Conservation (phyloP, 2,797 vertebrate genomes). For the Coilia nasus region DNA sequence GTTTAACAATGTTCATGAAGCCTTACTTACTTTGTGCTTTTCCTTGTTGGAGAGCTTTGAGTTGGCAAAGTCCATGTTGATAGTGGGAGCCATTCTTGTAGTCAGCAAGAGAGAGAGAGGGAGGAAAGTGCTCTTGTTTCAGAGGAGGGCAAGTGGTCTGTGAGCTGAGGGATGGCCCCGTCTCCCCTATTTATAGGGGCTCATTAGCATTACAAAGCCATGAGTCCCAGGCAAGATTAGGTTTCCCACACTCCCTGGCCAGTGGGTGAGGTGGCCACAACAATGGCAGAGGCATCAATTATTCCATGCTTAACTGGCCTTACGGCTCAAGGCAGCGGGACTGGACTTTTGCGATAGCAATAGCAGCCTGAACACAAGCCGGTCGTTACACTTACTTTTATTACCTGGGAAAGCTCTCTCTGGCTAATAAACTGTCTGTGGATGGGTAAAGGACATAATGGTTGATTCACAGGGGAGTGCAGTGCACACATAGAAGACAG, state of each 20-base stretch:
- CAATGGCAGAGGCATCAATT: conserved; percentile 71
- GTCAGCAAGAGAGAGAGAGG: conserved; percentile 32
- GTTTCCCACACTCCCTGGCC: conserved; percentile 83
- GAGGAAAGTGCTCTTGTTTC: conserved; percentile 49
- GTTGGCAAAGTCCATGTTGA: conserved; percentile 49
- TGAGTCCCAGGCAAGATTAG: conserved; percentile 67
- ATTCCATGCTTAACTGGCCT: conserved; percentile 76
- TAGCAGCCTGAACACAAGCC: conserved; percentile 57
- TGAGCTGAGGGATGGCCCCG: conserved; percentile 52
- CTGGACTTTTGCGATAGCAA: conserved; percentile 46
- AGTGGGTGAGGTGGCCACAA: conserved; percentile 65
- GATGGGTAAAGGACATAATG: conserved; percentile 43
- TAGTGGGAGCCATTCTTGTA: conserved; percentile 50
- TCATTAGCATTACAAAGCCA: conserved; percentile 70
- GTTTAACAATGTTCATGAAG: not conserved
- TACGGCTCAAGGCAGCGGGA: conserved; percentile 54
- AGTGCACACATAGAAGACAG: not conserved
- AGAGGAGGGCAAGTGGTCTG: conserved; percentile 56
- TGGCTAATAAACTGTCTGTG: conserved; percentile 56
- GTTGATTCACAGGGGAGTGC: conserved; percentile 40
- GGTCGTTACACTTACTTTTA: conserved; percentile 65
- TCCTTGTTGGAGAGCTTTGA: conserved; percentile 60
- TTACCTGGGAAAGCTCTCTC: conserved; percentile 66
- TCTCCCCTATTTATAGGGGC: conserved; percentile 74
- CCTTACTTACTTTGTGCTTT: conserved; percentile 69